These are phyloP conservation scores for Caenorhabditis latens DNA, from an alignment of 1,140 invertebrate species.

Conservation along the genomic window DNA sequence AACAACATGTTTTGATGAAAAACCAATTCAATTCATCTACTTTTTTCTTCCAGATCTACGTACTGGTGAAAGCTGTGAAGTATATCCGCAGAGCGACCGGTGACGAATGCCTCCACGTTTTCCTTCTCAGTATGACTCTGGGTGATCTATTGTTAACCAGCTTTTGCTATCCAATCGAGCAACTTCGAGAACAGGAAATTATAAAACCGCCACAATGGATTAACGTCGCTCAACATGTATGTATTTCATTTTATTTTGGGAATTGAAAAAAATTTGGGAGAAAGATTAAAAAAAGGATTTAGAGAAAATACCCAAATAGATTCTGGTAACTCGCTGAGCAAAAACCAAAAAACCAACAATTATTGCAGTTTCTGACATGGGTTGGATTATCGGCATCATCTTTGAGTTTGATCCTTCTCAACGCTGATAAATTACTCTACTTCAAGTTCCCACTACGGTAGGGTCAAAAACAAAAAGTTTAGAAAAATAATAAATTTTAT, in stretches of 20 bases:
- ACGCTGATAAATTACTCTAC: slow-evolving; percentile 61
- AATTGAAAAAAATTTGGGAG: not conserved
- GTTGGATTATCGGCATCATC: slow-evolving; percentile 61
- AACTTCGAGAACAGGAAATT: slow-evolving; percentile 56
- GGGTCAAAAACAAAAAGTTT: not conserved
- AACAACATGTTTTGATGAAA: slow-evolving; percentile 1
- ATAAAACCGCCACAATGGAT: slow-evolving; percentile 55
- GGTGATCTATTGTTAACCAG: slow-evolving; percentile 61
- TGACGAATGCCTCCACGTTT: slow-evolving; percentile 65
- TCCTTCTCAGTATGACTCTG: slow-evolving; percentile 63
- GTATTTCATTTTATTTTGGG: not conserved
- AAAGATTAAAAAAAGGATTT: not conserved
- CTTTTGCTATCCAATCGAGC: slow-evolving; percentile 65
- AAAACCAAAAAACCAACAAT: not conserved
- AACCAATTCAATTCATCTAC: not conserved
- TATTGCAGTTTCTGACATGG: slow-evolving; percentile 63
- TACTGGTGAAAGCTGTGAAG: slow-evolving; percentile 33
- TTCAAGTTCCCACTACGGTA: slow-evolving; percentile 63
- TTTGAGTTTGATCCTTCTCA: slow-evolving; percentile 59
- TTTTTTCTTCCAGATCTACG: slow-evolving; percentile 11
- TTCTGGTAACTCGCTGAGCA: not conserved
- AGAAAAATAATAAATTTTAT: not conserved
- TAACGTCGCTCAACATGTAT: slow-evolving; percentile 45
- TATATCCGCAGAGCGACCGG: slow-evolving; percentile 54
- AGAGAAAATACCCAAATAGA: not conserved